These are phyloP conservation scores for Calephelis virginiensis DNA, from an alignment of 1,140 invertebrate species.

Conservation along the genomic window DNA sequence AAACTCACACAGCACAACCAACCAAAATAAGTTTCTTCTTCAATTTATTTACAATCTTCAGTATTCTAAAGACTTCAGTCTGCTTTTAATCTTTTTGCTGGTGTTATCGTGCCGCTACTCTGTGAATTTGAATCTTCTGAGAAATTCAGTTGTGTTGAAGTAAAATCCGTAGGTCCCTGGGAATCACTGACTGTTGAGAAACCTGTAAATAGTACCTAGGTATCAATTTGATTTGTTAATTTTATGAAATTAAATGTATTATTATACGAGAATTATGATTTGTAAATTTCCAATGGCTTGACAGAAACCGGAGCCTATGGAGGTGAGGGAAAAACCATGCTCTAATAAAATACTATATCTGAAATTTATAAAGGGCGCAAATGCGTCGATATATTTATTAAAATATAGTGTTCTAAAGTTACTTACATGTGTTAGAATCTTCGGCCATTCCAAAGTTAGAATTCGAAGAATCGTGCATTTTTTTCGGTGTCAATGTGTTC, in stretches of 20 bases:
- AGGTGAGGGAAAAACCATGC: background rate
- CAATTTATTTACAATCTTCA: conserved; percentile 3
- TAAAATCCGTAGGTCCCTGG: conserved; percentile 91
- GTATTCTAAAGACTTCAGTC: conserved; percentile 55
- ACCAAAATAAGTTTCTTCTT: background rate
- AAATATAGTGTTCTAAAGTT: background rate
- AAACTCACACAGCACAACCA: conserved; percentile 1
- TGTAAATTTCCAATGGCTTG: background rate
- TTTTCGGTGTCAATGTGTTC: conserved; percentile 84
- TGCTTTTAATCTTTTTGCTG: conserved; percentile 88
- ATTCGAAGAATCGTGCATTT: conserved; percentile 86
- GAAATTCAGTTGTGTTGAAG: conserved; percentile 89
- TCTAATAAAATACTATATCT: background rate
- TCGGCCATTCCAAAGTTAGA: conserved; percentile 90
- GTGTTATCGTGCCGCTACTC: conserved; percentile 86
- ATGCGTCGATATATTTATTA: no score
- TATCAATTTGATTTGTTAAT: conserved; percentile 8
- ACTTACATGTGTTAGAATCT: conserved; percentile 93
- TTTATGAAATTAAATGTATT: background rate
- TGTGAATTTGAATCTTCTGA: conserved; percentile 94
- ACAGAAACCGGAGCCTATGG: background rate
- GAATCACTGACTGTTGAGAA: conserved; percentile 94
- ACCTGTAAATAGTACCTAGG: conserved; percentile 77
- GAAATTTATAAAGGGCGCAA: no score
- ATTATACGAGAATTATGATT: background rate